Evolutionary conservation across 92 coral and sea anemone species (phyloP).

Genomic region (Umimayanthus kanabou): DNA sequence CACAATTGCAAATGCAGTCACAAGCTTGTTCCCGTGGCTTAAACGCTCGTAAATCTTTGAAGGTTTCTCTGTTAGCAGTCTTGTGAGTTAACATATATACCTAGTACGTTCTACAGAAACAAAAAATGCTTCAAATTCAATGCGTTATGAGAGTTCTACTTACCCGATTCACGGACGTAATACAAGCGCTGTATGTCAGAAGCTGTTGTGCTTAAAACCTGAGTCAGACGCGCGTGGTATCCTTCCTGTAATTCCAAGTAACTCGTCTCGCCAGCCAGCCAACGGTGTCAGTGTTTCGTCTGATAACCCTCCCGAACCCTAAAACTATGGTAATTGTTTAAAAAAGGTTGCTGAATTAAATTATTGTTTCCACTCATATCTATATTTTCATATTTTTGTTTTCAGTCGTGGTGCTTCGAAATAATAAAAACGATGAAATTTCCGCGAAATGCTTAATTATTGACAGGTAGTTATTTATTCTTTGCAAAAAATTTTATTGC

Average conservation of each 20-base stretch:
- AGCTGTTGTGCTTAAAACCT: background rate
- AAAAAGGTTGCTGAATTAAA: background rate
- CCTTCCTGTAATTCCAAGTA: background rate
- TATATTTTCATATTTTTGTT: background rate
- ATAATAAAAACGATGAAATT: background rate
- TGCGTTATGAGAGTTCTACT: background rate
- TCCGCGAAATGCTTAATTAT: slow-evolving; percentile 12
- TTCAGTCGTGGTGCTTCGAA: background rate
- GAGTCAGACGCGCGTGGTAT: background rate
- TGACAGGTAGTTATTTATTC: background rate
- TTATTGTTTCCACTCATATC: background rate
- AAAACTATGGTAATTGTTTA: background rate
- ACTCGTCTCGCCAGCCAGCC: background rate
- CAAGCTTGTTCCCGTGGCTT: slow-evolving; percentile 1
- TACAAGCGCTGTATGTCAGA: background rate
- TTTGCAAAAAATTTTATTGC: background rate
- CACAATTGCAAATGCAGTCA: no score
- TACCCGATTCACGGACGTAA: background rate
- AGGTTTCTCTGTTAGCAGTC: background rate
- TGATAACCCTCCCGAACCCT: background rate
- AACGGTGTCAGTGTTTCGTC: background rate
- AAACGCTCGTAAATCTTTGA: background rate
- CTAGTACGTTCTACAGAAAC: background rate
- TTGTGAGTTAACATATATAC: background rate
- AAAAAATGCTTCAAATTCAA: background rate